A percentile compares a stretch with the other conserved stretches of the same genome.
Conservation (phyloP, 1,140 invertebrate genomes). For the Lordiphosa mommai region DNA sequence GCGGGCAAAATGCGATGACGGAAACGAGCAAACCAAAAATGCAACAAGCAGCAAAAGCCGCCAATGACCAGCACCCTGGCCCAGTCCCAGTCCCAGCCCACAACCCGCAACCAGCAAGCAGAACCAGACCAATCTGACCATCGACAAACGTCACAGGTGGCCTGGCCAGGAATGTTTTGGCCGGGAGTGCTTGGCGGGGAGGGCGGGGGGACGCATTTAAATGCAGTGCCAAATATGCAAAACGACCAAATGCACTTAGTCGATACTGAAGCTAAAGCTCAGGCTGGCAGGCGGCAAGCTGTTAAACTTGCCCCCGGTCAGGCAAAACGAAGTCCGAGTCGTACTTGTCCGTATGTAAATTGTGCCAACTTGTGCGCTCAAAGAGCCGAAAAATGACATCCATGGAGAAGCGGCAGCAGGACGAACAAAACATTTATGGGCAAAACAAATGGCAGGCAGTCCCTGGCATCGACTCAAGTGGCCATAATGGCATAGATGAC, state of each 20-base stretch:
- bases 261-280: slow-evolving; percentile 21
- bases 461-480: slow-evolving; percentile 69
- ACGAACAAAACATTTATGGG: slow-evolving; percentile 63
- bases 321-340: neutral
- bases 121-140: slow-evolving; percentile 2
- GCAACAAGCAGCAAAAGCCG: slow-evolving; percentile 54
- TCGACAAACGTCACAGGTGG: slow-evolving; percentile 41
- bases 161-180: neutral
- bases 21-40: slow-evolving; percentile 46
- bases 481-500: slow-evolving; percentile 69
- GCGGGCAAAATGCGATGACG: slow-evolving; percentile 16
- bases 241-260: slow-evolving; percentile 63
- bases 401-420: slow-evolving; percentile 16
- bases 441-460: slow-evolving; percentile 53
- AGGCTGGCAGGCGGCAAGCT: slow-evolving; percentile 4
- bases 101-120: slow-evolving; percentile 7
- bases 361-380: slow-evolving; percentile 57
- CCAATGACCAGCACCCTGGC: slow-evolving; percentile 28
- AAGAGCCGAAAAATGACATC: slow-evolving; percentile 58
- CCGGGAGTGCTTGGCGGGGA: too few species aligned
- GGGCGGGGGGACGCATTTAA: slow-evolving; percentile 11
- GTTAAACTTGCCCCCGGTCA: slow-evolving; percentile 3
- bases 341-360: slow-evolving; percentile 37
- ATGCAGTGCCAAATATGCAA: slow-evolving; percentile 50
- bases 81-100: neutral